These are phyloP conservation scores for Antechinus stuartii DNA, from an alignment of 2,113 vertebrate species.

Conservation along the genomic window DNA sequence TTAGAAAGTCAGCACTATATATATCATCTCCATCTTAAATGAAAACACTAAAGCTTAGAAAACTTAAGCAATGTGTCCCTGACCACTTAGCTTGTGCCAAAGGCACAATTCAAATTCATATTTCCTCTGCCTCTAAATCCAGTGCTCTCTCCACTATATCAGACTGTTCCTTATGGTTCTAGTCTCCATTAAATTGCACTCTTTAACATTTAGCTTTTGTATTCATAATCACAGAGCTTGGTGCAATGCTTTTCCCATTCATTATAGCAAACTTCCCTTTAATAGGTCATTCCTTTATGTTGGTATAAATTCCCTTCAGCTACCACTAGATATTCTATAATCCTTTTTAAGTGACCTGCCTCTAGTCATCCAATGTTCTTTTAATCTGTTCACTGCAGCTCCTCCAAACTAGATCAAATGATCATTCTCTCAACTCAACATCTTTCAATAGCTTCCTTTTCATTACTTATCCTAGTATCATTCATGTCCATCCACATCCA, in stretches of 20 bases:
- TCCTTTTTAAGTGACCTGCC: not conserved
- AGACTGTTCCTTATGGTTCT: not conserved
- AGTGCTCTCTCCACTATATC: not conserved
- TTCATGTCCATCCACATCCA: not conserved
- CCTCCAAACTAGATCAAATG: not conserved
- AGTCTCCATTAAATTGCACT: not conserved
- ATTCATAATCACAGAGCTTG: not conserved
- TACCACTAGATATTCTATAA: not conserved
- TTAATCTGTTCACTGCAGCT: not conserved
- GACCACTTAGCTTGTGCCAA: not conserved
- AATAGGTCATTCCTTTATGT: not conserved
- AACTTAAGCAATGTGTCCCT: not conserved
- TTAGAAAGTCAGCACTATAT: constrained; percentile 4
- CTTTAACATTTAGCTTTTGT: not conserved
- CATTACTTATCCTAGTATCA: not conserved
- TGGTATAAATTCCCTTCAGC: not conserved
- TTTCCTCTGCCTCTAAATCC: not conserved
- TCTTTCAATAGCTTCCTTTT: not conserved
- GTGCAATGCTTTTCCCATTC: not conserved
- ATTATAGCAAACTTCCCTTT: not conserved
- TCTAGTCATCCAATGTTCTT: not conserved
- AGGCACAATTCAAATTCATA: not conserved
- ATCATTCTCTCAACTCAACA: not conserved
- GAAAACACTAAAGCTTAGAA: constrained; percentile 20
- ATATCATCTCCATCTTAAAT: constrained; percentile 33